A percentile compares a stretch with the other conserved stretches of the same genome.
Conservation (phyloP, 2,113 vertebrate genomes). For the Dascyllus trimaculatus region DNA sequence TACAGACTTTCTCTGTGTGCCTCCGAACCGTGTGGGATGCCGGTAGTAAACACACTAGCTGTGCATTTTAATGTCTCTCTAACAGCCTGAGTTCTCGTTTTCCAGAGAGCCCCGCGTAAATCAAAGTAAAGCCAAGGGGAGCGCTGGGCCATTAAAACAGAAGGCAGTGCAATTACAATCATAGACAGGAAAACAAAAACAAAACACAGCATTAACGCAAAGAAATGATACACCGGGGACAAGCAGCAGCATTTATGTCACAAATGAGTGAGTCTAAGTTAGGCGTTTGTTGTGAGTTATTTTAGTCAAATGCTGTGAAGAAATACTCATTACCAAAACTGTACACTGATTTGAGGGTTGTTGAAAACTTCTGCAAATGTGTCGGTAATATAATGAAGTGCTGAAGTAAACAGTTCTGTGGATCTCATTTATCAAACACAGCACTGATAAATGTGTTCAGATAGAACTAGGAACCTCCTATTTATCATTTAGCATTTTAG, state of each 20-base stretch:
- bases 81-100: constrained; percentile 13
- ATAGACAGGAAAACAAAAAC: constrained; percentile 29
- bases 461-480: not conserved
- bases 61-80: constrained; percentile 14
- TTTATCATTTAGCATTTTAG: too few species aligned
- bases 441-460: not conserved
- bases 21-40: not conserved
- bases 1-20: not conserved
- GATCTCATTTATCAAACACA: constrained; percentile 19
- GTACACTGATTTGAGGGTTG: constrained; percentile 27
- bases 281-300: constrained; percentile 6
- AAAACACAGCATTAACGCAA: constrained; percentile 29
- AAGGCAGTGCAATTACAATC: constrained; percentile 43
- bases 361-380: constrained; percentile 12
- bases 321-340: not conserved
- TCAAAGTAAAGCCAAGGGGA: constrained; percentile 50
- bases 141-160: constrained; percentile 41
- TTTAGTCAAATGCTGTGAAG: constrained; percentile 3
- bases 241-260: constrained; percentile 10
- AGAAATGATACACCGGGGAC: constrained; percentile 17
- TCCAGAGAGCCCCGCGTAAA: constrained; percentile 12
- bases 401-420: not conserved
- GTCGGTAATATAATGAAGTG: constrained; percentile 1
- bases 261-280: constrained; percentile 40
- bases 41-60: constrained; percentile 35